phyloP scores from a whole-genome alignment of 2,113 vertebrate species.

The Gambusia affinis region DNA sequence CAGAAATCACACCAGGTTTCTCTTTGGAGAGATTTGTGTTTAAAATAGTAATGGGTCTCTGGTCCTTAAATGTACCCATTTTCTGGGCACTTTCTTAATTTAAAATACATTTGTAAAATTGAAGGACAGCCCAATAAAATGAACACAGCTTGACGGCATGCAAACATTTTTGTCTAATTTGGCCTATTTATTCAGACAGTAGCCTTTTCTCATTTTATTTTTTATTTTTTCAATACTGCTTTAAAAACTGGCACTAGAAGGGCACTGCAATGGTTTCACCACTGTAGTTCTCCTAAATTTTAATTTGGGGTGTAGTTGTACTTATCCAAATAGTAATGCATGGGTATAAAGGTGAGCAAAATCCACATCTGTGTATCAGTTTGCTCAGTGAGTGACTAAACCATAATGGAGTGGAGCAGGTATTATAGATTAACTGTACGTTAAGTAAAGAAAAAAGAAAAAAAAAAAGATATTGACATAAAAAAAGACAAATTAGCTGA shows the following conservation, averaged over 20 bases:
- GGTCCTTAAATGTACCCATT: constrained; percentile 8
- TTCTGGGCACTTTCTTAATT: background rate
- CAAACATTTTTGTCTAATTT: background rate
- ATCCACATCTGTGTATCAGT: background rate
- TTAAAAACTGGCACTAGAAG: background rate
- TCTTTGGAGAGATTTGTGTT: background rate
- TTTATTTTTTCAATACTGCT: background rate
- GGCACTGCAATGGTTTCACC: background rate
- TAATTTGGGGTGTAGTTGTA: background rate
- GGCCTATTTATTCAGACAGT: background rate
- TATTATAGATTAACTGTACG: background rate
- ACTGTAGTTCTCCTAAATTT: background rate
- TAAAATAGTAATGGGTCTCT: background rate
- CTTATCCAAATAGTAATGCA: background rate
- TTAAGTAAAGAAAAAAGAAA: background rate
- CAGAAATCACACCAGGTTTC: constrained; percentile 20
- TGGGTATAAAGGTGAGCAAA: background rate
- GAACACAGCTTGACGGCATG: constrained; percentile 26
- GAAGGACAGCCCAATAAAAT: constrained; percentile 7
- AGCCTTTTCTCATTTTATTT: background rate
- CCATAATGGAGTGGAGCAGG: background rate
- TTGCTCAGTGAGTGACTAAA: background rate
- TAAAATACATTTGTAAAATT: background rate
- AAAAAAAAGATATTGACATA: background rate
- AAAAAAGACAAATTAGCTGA: no score